Percentiles rank a stretch among this genome's conserved stretches.
Conservation (phyloP, 2,888 invertebrate species). For the Allygus modestus region DNA sequence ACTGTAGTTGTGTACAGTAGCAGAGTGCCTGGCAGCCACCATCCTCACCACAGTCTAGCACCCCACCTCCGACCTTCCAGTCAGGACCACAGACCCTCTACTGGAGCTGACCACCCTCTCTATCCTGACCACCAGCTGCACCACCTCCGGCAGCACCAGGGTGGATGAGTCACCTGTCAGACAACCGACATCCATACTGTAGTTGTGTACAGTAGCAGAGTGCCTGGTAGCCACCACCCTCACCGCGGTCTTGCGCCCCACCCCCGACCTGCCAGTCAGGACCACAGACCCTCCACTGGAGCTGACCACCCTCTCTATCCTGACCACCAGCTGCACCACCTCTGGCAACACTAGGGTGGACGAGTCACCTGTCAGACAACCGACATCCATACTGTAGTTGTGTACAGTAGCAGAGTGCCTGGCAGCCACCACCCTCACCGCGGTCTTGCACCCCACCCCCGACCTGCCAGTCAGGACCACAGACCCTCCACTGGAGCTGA, state of each 20-base stretch:
- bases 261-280: slow-evolving; percentile 86
- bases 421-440: slow-evolving; percentile 85
- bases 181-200: slow-evolving; percentile 72
- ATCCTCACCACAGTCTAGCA: slow-evolving; percentile 83
- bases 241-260: slow-evolving; percentile 88
- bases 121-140: slow-evolving; percentile 81
- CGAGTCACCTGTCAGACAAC: slow-evolving; percentile 71
- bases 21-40: slow-evolving; percentile 76
- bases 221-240: slow-evolving; percentile 85
- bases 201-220: slow-evolving; percentile 80
- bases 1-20: not conserved
- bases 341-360: slow-evolving; percentile 79
- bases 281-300: slow-evolving; percentile 81
- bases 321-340: slow-evolving; percentile 81
- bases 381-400: slow-evolving; percentile 75
- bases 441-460: slow-evolving; percentile 89
- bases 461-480: slow-evolving; percentile 85
- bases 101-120: slow-evolving; percentile 81
- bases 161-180: slow-evolving; percentile 71
- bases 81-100: slow-evolving; percentile 80
- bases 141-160: slow-evolving; percentile 81
- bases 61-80: slow-evolving; percentile 71
- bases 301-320: slow-evolving; percentile 81
- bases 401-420: slow-evolving; percentile 82
- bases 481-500: slow-evolving; percentile 81